Conservation (phyloP, 2,797 vertebrate genomes). For the Macropus fuliginosus region DNA sequence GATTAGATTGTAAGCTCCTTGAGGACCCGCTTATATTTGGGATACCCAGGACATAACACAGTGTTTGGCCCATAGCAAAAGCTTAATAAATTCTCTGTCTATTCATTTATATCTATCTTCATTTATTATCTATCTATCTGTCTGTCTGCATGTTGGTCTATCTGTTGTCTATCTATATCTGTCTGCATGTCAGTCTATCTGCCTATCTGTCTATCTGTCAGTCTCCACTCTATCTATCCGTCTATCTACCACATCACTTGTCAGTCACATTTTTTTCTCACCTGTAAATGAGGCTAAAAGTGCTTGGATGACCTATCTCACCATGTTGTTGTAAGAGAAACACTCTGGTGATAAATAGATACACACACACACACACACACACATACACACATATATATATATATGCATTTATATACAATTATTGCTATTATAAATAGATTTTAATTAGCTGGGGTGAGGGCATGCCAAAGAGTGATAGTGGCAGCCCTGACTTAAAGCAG, state of each 20-base stretch:
- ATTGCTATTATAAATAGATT: background rate
- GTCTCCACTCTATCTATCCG: too few species aligned
- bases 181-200: background rate
- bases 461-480: background rate
- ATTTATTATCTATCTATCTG: background rate
- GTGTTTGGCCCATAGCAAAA: background rate
- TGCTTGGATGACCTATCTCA: background rate
- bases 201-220: background rate
- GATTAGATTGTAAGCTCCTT: background rate
- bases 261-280: background rate
- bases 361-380: too few species aligned
- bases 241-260: background rate
- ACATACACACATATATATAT: too few species aligned
- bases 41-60: background rate
- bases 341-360: background rate
- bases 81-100: background rate
- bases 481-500: background rate
- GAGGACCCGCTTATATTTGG: background rate
- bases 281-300: background rate
- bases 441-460: background rate
- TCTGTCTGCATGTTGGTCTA: background rate
- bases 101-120: background rate
- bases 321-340: background rate
- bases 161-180: background rate
- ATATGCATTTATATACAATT: background rate